These are phyloP conservation scores for Peromyscus melanophrys DNA, from an alignment of 2,797 vertebrate genomes.

Conservation along the genomic window DNA sequence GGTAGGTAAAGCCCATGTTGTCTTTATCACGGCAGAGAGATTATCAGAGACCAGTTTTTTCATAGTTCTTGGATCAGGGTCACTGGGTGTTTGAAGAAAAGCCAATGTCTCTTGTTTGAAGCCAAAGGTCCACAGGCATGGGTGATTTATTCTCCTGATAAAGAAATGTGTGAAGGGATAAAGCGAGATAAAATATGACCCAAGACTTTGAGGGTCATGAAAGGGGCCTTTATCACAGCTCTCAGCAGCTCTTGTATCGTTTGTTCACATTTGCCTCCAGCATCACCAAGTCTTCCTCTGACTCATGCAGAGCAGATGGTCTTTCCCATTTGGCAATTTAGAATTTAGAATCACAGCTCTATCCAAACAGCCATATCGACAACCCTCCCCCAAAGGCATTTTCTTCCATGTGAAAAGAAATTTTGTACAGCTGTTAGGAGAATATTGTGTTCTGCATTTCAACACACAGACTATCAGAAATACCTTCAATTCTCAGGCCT, in stretches of 20 bases:
- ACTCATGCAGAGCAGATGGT: neutral
- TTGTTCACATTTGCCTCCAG: slow-evolving; percentile 2
- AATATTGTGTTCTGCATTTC: neutral
- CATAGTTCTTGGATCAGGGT: slow-evolving; percentile 19
- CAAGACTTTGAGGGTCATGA: neutral
- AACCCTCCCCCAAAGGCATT: slow-evolving; percentile 7
- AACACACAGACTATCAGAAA: neutral
- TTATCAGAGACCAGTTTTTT: slow-evolving; percentile 51
- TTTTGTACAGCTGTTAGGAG: neutral
- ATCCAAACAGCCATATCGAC: slow-evolving; percentile 8
- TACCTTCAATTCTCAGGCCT: neutral
- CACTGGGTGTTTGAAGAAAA: slow-evolving; percentile 25
- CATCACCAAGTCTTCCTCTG: slow-evolving; percentile 5
- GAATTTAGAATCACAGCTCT: slow-evolving; percentile 30
- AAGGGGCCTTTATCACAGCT: neutral
- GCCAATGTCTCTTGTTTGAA: slow-evolving; percentile 22
- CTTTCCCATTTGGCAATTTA: slow-evolving; percentile 25
- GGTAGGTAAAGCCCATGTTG: neutral
- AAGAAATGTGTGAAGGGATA: neutral
- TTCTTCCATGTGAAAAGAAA: slow-evolving; percentile 43
- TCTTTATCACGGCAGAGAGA: neutral
- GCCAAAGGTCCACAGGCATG: neutral
- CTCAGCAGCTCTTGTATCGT: neutral
- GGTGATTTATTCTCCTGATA: slow-evolving; percentile 47
- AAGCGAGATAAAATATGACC: slow-evolving; percentile 33